Percentiles rank a stretch among this genome's conserved stretches.
Conservation (phyloP, 2,113 vertebrate species). For the Podarcis muralis region DNA sequence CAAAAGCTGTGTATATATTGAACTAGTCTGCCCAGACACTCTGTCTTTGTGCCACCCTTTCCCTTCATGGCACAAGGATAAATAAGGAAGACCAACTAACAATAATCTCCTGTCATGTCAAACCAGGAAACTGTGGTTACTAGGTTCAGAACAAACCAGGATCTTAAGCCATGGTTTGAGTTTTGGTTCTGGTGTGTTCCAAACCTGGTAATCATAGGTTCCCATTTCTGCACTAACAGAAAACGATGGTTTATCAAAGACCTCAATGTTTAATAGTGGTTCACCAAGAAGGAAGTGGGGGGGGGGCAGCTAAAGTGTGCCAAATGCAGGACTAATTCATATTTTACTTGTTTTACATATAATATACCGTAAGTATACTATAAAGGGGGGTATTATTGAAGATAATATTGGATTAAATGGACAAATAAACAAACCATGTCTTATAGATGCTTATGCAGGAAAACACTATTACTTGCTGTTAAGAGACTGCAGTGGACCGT, state of each 20-base stretch:
- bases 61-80: neutral
- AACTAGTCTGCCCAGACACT: neutral
- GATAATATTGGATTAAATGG: too few species aligned
- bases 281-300: neutral
- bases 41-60: neutral
- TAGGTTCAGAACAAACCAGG: neutral
- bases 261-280: neutral
- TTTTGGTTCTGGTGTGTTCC: neutral
- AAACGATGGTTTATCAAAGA: neutral
- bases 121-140: neutral
- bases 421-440: too few species aligned
- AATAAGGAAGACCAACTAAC: neutral
- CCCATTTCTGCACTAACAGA: neutral
- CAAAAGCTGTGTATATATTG: neutral
- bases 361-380: too few species aligned
- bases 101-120: neutral
- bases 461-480: too few species aligned
- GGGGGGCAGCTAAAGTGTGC: too few species aligned
- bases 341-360: too few species aligned
- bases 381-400: too few species aligned
- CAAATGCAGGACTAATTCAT: too few species aligned
- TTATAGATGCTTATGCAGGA: too few species aligned
- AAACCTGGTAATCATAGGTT: neutral
- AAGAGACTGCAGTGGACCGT: neutral
- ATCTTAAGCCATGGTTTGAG: neutral